Evolutionary conservation across 2,888 invertebrate species (phyloP).

Genomic region (Ptycholaimellus sp.): DNA sequence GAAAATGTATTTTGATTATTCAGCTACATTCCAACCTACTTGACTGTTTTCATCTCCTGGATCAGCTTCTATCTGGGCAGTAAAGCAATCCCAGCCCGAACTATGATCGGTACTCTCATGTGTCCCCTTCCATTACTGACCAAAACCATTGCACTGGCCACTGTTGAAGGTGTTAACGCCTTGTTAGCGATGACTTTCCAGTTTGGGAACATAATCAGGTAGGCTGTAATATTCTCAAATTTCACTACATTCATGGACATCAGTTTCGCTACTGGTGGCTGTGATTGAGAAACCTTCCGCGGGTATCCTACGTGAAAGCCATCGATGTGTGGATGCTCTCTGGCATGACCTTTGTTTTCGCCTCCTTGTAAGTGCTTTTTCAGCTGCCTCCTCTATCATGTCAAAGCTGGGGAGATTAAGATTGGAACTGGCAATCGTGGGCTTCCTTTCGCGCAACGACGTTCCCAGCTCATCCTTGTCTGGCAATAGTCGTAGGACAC

Average conservation of each 20-base stretch:
- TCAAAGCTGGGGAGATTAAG: too few species aligned
- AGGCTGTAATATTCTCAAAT: too few species aligned
- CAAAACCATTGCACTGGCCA: background rate
- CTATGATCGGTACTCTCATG: constrained; percentile 17
- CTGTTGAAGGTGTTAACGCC: constrained; percentile 12
- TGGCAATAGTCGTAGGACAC: too few species aligned
- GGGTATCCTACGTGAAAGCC: constrained; percentile 22
- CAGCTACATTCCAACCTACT: constrained; percentile 24
- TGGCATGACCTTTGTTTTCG: constrained; percentile 23
- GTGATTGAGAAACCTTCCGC: constrained; percentile 14
- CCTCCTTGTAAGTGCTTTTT: too few species aligned
- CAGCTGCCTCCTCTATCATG: too few species aligned
- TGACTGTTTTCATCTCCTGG: constrained; percentile 24
- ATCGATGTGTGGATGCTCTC: constrained; percentile 20
- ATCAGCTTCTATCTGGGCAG: constrained; percentile 23
- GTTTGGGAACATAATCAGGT: constrained; percentile 22
- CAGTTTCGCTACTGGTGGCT: too few species aligned
- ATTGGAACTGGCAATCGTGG: constrained; percentile 21
- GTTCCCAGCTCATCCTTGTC: too few species aligned
- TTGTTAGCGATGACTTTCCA: constrained; percentile 24
- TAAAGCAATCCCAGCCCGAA: constrained; percentile 20
- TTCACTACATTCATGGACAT: too few species aligned
- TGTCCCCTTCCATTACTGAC: background rate
- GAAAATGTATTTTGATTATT: constrained; percentile 1
- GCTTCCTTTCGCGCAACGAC: constrained; percentile 18